Percentiles rank a stretch among this genome's conserved stretches.
Conservation (phyloP, 2,888 invertebrate species). For the Chloroclysta siterata region DNA sequence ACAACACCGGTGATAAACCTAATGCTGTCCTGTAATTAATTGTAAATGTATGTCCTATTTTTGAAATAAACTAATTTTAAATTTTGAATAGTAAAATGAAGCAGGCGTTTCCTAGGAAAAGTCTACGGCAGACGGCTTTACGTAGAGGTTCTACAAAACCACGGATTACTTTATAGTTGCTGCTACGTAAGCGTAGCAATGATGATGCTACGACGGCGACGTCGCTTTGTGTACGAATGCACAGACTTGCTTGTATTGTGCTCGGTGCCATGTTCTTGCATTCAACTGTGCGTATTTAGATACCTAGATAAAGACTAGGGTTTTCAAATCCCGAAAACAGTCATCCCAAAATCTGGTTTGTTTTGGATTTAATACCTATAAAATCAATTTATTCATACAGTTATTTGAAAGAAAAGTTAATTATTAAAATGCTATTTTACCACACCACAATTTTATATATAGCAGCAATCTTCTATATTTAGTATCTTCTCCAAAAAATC, state of each 20-base stretch:
- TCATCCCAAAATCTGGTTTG: neutral
- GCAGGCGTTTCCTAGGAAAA: neutral
- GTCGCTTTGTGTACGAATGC: slow-evolving; percentile 22
- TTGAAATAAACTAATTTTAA: no score
- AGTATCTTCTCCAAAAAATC: no score
- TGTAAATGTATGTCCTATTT: no score
- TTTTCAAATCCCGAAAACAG: neutral
- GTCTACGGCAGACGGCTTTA: slow-evolving; percentile 5
- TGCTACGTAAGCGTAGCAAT: slow-evolving; percentile 20
- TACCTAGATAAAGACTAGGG: neutral
- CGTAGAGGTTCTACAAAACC: slow-evolving; percentile 18
- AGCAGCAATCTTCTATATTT: no score
- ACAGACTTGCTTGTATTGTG: slow-evolving; percentile 19
- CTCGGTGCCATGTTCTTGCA: slow-evolving; percentile 13
- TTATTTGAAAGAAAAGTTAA: no score
- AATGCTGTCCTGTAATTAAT: no score
- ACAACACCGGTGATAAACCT: no score
- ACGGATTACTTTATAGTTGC: slow-evolving; percentile 15
- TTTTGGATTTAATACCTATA: no score
- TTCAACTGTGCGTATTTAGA: slow-evolving; percentile 18
- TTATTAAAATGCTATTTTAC: no score
- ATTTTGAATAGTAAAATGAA: neutral
- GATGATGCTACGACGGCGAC: slow-evolving; percentile 21
- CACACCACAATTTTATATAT: no score
- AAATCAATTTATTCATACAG: no score